Base-by-base conservation (phyloP, 2,888 invertebrate genomes). In the Ptilodon capucinus region DNA sequence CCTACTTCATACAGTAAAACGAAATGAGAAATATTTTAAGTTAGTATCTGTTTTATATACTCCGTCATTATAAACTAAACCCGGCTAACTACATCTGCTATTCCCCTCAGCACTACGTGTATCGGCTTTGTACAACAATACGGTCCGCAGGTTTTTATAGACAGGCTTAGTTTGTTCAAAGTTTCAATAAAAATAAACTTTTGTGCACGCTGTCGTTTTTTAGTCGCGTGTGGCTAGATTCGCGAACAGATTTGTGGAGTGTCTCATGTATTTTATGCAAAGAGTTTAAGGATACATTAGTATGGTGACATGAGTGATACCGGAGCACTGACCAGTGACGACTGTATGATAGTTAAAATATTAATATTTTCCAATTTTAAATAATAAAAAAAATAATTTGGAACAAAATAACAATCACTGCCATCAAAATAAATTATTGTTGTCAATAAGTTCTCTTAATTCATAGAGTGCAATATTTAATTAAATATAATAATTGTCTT, bases 41-140 rank as follows among this genome's bases (percentile, higher is more conserved):
- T 46, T 60, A 51, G 47, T 64, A 46, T 52, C 43, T 53, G 35
- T 53, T 57, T 49, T 61, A 60, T 60, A 58, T 55, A 53, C 49
- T 51, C 38, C 8, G 35, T 35, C 54, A 47, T 62, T 49, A 47
- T 54, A 47, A 63, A 53, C 60, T 53, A 54, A 53, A 55, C 40
- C 40, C 19, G n/a, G 43, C 50, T 53, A 60, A 55, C 43, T 63
- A 55, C 51, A 48, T 52, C 47, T 43, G 43, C 46, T 48, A 62
- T 64, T 44, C 36, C 44, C 46, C 48, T 54, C 45, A 41, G 42
- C 41, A 41, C 49, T 49, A 55, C 47, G 45, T 51, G 40, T 46
- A 39, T 51, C 34, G 48, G 54, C 54, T 57, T 66, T 55, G 54
- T 57, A 44, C 46, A 43, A 51, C 40, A 39, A 13, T 21, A 49